A percentile compares a stretch with the other conserved stretches of the same genome.
Conservation (phyloP, 2,888 invertebrate genomes). For the Scaptomyza cyrtandrae region DNA sequence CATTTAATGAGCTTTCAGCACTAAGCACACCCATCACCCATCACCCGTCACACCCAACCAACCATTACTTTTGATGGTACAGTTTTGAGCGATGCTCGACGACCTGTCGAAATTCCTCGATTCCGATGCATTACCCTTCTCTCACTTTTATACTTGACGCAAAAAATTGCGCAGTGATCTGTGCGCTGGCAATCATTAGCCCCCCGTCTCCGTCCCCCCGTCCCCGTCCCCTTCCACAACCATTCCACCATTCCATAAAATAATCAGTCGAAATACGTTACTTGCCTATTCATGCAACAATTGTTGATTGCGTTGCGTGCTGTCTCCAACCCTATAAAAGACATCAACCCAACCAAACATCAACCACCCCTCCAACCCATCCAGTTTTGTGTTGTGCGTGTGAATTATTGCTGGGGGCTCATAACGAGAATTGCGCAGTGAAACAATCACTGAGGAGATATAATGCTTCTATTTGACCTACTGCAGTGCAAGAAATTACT, state of each 20-base stretch:
- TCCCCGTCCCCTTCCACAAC: no score
- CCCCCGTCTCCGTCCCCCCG: slow-evolving; percentile 34
- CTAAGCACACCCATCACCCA: no score
- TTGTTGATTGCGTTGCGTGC: slow-evolving; percentile 67
- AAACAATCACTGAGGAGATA: slow-evolving; percentile 57
- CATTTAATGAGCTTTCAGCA: slow-evolving; percentile 41
- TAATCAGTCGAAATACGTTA: slow-evolving; percentile 43
- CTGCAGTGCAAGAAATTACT: slow-evolving; percentile 49
- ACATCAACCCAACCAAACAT: background rate
- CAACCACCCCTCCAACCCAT: slow-evolving; percentile 4
- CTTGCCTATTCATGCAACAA: slow-evolving; percentile 74
- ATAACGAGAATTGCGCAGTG: slow-evolving; percentile 68
- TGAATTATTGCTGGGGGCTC: slow-evolving; percentile 70
- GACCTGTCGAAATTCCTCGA: slow-evolving; percentile 1
- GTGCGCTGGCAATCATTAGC: slow-evolving; percentile 75
- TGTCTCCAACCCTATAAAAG: background rate
- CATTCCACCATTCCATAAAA: slow-evolving; percentile 30
- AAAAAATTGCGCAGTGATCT: slow-evolving; percentile 73
- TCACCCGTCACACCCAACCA: slow-evolving; percentile 1
- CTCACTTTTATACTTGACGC: background rate
- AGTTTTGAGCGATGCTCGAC: slow-evolving; percentile 55
- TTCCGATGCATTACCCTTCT: no score
- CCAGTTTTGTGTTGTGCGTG: slow-evolving; percentile 37
- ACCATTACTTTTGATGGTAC: slow-evolving; percentile 75
- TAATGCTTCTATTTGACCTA: slow-evolving; percentile 45